Base-by-base conservation (phyloP, 2,797 vertebrate genomes). In the Melanogrammus aeglefinus region DNA sequence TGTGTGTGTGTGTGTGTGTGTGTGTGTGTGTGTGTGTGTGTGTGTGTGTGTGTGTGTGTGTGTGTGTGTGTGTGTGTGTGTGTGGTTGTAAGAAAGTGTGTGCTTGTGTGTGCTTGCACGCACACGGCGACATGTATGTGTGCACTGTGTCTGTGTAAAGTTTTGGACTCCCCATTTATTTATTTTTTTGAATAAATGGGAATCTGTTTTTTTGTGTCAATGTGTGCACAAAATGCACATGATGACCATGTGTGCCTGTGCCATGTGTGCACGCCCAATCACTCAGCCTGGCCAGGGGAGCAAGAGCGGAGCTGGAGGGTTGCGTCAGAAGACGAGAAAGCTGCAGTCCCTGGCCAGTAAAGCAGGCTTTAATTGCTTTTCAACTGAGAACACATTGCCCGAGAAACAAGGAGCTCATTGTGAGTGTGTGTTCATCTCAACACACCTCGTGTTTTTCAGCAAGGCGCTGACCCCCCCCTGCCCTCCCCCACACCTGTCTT, bases 331-430 rank as follows among this genome's bases (percentile, higher is more conserved):
- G 77, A 79, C 83, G 82, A 86, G 87, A 87, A 90, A 83, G 82
- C 79, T 85, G 83, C 78, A 78, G 88, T 16, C 80, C 82, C 82
- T 85, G 77, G 87, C 91, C 86, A 87, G 90, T 91, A 92, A 94
- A 92, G 86, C 84, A 77, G 82, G 82, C 90, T 94, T 92, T 93
- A 94, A 94, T 94, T 93, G 91, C 88, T 81, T 86, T 91, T 85
- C 91, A 92, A 93, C 91, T 87, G 92, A 88, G 91, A 92, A 91
- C 91, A 91, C 89, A 90, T 89, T 90, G 83, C 88, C 33, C 82
- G 76, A 79, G 89, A 92, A 92, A 94, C 91, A 94, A 94, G 91
- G 86, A 88, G 78, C 89, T 89, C 90, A 93, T 93, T 94, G 94
- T 94, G 78, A 87, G 84, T 7, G 71, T 10, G n/a, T 85, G 87